Base-by-base conservation (phyloP, 1,140 invertebrate species). In the Micrasema minimum region DNA sequence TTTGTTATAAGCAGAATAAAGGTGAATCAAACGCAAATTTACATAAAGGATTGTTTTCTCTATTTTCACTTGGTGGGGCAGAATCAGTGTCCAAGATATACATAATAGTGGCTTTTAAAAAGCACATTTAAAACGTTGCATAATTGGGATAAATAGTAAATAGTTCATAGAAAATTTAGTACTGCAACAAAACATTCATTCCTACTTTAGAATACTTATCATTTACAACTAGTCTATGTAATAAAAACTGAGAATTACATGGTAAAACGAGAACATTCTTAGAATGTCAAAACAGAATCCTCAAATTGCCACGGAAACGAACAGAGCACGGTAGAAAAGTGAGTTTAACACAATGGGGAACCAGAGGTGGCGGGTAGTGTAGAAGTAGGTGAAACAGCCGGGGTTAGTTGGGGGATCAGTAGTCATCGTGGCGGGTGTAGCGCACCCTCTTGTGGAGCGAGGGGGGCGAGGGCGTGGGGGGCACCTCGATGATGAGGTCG, bases 401-500 rank as follows among this genome's bases (percentile, higher is more conserved):
- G 26, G 3, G 26, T 31, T 7, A 7, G 26, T 31, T 2, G 26
- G 26, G 7, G 26, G 2, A 31, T 31, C 26, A 31, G 26, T 50
- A 37, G 66, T 69, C 55, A 23, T 72, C 73, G 65, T 71, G 68
- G 38, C 62, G 73, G 64, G 66, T 67, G 64, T 70, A 75, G 51
- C 79, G 69, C 79, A 73, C 57, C 61, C 77, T 66, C 79, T 79
- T 71, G 79, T 76, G 77, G 78, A 80, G 80, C 74, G 76, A 77
- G 81, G 80, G 75, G 61, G 81, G 80, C 46, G 80, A 78, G 51
- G 79, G 77, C 72, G 77, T 77, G 20, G 81, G 80, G 69, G 78
- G 77, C 62, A 81, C 80, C 77, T 84, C 81, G 72, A 83, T 81
- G 14, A 83, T 79, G 43, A 84, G 80, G 75, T 83, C 82, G 0